Percentiles rank a stretch among this genome's conserved stretches.
phyloP scores from a whole-genome alignment of 2,888 invertebrate genomes.

The Erebia epiphron region DNA sequence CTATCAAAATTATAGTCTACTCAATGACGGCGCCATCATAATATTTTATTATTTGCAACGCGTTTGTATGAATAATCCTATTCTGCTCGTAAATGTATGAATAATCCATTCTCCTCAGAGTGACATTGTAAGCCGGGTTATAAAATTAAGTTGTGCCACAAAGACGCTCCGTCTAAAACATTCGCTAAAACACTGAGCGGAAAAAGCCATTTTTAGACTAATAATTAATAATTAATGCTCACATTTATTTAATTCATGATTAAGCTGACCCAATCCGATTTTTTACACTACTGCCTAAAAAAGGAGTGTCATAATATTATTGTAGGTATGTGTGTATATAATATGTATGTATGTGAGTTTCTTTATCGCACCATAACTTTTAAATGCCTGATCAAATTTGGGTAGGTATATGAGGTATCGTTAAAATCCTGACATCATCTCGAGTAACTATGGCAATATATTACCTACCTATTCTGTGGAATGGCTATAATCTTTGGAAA shows the following conservation, averaged over 20 bases:
- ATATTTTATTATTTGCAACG: too few relatives aligned
- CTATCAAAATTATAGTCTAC: too few relatives aligned
- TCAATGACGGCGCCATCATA: too few relatives aligned
- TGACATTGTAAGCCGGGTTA: neutral
- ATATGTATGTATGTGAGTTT: too few relatives aligned
- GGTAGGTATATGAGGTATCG: too few relatives aligned
- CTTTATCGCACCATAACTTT: too few relatives aligned
- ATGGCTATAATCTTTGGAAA: too few relatives aligned
- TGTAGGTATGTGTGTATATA: neutral
- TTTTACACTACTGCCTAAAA: neutral
- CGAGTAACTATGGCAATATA: too few relatives aligned
- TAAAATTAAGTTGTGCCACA: slow-evolving; percentile 8
- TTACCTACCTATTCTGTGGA: too few relatives aligned
- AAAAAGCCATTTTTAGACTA: neutral
- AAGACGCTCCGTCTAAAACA: slow-evolving; percentile 1
- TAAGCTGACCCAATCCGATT: neutral
- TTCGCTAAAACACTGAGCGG: slow-evolving; percentile 1
- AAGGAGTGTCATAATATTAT: neutral
- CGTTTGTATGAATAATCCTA: too few relatives aligned
- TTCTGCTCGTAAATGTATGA: neutral
- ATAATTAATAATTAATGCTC: neutral
- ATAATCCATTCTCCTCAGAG: neutral
- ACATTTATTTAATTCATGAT: slow-evolving; percentile 9
- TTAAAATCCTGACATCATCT: too few relatives aligned
- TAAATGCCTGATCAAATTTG: too few relatives aligned